Base-by-base conservation (phyloP, 2,888 invertebrate genomes). In the Luperina testacea region DNA sequence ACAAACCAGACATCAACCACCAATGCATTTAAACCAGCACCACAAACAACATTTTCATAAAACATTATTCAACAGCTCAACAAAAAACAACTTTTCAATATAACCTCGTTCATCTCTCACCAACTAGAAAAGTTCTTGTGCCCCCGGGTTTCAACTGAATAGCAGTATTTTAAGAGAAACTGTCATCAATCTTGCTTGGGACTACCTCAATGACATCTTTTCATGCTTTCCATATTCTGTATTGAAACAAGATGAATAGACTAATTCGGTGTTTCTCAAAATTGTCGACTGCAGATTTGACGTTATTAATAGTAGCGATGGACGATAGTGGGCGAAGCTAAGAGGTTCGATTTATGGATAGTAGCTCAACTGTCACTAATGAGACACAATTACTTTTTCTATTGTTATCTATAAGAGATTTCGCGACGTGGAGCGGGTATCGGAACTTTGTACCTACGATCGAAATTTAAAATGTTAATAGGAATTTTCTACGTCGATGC, bases 181-280 rank as follows among this genome's bases (percentile, higher is more conserved):
- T 92, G 92, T 91, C 94, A 95, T 95, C 95, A 95, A 95, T 95
- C 95, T 95, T 94, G 87, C 91, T 91, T 85, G 89, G 89, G 77
- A 89, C 90, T 88, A 92, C 91, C 90, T 90, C 88, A 90, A 91
- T 91, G 93, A 92, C 93, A 91, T 89, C 93, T 92, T 94, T 94
- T 94, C 92, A 94, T 91, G 90, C 89, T 90, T 89, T 87, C 90
- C 90, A 88, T 91, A 88, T 89, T 90, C 85, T 87, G 87, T 91
- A 92, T 92, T 91, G 90, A 90, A 88, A 87, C 83, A 87, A 84
- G 87, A 88, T 92, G 91, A 93, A 93, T 90, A 84, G 89, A 85
- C 75, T 89, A 88, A 88, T 91, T 90, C 88, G 90, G 88, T 90
- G 91, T 92, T 79, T 64, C 81, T 81, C 78, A 81, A 79, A 81